These are phyloP conservation scores for Cordilura impudica DNA, from an alignment of 2,888 invertebrate genomes.

Conservation along the genomic window DNA sequence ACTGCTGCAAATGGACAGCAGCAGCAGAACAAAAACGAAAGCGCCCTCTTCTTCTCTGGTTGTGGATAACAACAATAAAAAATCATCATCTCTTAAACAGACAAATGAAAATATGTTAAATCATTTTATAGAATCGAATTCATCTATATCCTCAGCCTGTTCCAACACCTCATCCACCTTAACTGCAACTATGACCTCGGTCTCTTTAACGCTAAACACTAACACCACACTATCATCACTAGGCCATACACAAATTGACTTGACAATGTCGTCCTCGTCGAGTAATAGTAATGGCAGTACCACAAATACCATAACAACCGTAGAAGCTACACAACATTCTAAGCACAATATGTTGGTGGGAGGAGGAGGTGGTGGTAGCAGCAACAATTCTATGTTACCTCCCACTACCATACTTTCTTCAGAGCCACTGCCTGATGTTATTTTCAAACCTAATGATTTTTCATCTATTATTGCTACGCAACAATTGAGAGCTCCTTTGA, in stretches of 20 bases:
- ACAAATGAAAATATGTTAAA: slow-evolving; percentile 54
- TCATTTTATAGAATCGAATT: slow-evolving; percentile 64
- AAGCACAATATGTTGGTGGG: slow-evolving; percentile 1
- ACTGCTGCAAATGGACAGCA: slow-evolving; percentile 34
- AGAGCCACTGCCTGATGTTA: slow-evolving; percentile 74
- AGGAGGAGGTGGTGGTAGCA: slow-evolving; percentile 30
- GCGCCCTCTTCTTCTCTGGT: slow-evolving; percentile 43
- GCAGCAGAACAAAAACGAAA: slow-evolving; percentile 18
- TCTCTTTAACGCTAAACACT: slow-evolving; percentile 13
- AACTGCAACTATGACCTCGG: slow-evolving; percentile 52
- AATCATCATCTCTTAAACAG: slow-evolving; percentile 17
- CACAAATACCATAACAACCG: slow-evolving; percentile 64
- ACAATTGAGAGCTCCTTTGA: slow-evolving; percentile 68
- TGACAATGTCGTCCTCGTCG: slow-evolving; percentile 72
- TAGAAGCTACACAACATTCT: slow-evolving; percentile 40
- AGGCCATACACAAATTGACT: slow-evolving; percentile 72
- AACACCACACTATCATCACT: no score
- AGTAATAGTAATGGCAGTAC: slow-evolving; percentile 68
- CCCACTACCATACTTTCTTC: slow-evolving; percentile 73
- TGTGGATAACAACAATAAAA: slow-evolving; percentile 32
- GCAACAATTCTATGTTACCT: slow-evolving; percentile 71
- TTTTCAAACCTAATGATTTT: slow-evolving; percentile 75
- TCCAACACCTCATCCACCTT: slow-evolving; percentile 59
- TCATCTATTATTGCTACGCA: slow-evolving; percentile 75
- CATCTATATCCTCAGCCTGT: slow-evolving; percentile 60